phyloP scores from a whole-genome alignment of 1,140 invertebrate species.

The Drosophila bifasciata region DNA sequence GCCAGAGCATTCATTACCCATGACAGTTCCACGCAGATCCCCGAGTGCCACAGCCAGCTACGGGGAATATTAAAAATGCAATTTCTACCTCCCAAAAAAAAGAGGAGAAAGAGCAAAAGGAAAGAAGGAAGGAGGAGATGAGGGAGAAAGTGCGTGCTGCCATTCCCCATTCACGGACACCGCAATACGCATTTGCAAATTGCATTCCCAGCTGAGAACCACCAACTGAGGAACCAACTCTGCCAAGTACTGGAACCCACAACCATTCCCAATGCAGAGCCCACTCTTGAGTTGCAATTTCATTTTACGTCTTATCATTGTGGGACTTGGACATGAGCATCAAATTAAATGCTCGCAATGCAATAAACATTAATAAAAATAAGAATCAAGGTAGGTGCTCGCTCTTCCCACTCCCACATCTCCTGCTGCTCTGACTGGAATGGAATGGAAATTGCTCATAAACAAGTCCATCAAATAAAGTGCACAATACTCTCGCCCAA shows the following conservation, averaged over 20 bases:
- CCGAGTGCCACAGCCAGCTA: slow-evolving; percentile 10
- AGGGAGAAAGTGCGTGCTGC: slow-evolving; percentile 37
- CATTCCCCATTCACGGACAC: slow-evolving; percentile 4
- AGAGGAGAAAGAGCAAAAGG: not conserved
- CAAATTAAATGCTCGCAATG: slow-evolving; percentile 71
- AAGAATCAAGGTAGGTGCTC: slow-evolving; percentile 65
- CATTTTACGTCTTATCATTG: slow-evolving; percentile 49
- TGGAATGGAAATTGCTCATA: slow-evolving; percentile 73
- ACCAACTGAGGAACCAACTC: slow-evolving; percentile 24
- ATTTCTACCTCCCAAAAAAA: slow-evolving; percentile 55
- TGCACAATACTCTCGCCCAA: slow-evolving; percentile 49
- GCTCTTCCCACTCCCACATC: slow-evolving; percentile 21
- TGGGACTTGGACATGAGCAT: slow-evolving; percentile 41
- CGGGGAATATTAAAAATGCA: slow-evolving; percentile 75
- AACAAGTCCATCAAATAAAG: slow-evolving; percentile 82
- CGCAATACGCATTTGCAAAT: slow-evolving; percentile 73
- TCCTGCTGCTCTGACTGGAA: slow-evolving; percentile 17
- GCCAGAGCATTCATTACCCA: slow-evolving; percentile 74
- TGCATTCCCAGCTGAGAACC: slow-evolving; percentile 52
- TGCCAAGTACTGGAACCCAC: no score
- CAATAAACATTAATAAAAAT: slow-evolving; percentile 82
- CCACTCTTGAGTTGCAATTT: slow-evolving; percentile 51
- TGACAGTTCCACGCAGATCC: slow-evolving; percentile 41
- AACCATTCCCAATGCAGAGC: not conserved
- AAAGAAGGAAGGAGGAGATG: not conserved